These are phyloP conservation scores for Mellivora capensis DNA, from an alignment of 2,113 vertebrate species.

Conservation along the genomic window DNA sequence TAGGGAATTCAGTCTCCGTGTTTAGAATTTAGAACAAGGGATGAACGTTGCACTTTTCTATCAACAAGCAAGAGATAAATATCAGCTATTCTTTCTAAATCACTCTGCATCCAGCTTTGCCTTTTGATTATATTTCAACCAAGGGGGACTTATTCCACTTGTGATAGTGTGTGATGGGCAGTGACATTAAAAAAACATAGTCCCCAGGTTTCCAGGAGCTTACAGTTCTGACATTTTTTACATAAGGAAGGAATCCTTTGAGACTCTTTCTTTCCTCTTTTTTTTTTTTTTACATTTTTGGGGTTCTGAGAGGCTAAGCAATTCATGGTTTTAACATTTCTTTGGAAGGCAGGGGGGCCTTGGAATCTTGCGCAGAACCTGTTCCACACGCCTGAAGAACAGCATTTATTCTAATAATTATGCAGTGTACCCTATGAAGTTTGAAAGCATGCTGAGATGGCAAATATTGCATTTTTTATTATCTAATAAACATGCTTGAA, in stretches of 20 bases:
- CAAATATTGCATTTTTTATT: slow-evolving; percentile 61
- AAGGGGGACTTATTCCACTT: slow-evolving; percentile 33
- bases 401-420: slow-evolving; percentile 66
- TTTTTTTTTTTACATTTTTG: neutral
- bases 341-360: slow-evolving; percentile 36
- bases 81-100: slow-evolving; percentile 41
- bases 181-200: slow-evolving; percentile 8
- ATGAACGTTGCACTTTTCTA: neutral
- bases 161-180: neutral
- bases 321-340: slow-evolving; percentile 35
- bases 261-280: neutral
- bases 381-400: slow-evolving; percentile 37
- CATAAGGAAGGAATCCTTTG: neutral
- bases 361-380: slow-evolving; percentile 32
- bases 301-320: slow-evolving; percentile 7
- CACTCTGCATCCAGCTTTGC: neutral
- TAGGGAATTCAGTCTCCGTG: neutral
- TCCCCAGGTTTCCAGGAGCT: neutral
- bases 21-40: slow-evolving; percentile 13
- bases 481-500: slow-evolving; percentile 58
- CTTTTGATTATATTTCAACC: slow-evolving; percentile 40
- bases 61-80: slow-evolving; percentile 22
- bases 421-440: neutral
- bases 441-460: slow-evolving; percentile 60
- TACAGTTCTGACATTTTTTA: slow-evolving; percentile 10